Conservation (phyloP, 2,113 vertebrate species). For the Mionectes macconnelli region DNA sequence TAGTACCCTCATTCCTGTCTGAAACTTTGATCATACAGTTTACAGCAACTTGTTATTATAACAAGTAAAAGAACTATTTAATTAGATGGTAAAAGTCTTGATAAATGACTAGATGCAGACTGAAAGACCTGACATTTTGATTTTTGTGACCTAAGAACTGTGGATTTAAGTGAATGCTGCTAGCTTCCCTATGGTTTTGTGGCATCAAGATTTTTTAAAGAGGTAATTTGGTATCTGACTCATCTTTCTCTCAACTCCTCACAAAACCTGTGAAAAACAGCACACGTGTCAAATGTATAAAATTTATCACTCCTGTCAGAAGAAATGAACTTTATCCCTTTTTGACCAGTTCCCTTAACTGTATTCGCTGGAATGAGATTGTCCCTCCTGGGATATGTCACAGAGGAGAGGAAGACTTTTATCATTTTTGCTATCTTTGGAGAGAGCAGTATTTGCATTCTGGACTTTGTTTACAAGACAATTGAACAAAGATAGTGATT, state of each 20-base stretch:
- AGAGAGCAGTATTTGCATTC: slow-evolving; percentile 2
- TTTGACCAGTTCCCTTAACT: background rate
- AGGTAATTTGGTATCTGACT: background rate
- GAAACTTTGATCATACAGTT: background rate
- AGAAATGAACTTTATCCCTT: background rate
- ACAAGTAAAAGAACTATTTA: background rate
- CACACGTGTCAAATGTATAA: background rate
- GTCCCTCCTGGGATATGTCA: background rate
- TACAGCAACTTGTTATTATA: background rate
- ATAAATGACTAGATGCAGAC: background rate
- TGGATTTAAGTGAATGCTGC: background rate
- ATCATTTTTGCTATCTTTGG: background rate
- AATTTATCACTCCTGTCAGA: background rate
- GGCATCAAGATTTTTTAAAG: background rate
- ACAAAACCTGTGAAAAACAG: background rate
- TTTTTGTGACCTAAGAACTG: background rate
- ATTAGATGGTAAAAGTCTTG: background rate
- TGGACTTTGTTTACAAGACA: slow-evolving; percentile 59
- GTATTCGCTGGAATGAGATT: background rate
- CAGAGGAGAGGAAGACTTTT: background rate
- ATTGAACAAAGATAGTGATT: slow-evolving; percentile 57
- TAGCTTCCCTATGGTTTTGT: background rate
- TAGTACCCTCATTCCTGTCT: background rate
- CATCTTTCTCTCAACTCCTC: background rate
- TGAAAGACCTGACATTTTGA: background rate